These are phyloP conservation scores for Scolanthus callimorphus DNA, from an alignment of 92 coral and sea anemone genomes.

Conservation along the genomic window DNA sequence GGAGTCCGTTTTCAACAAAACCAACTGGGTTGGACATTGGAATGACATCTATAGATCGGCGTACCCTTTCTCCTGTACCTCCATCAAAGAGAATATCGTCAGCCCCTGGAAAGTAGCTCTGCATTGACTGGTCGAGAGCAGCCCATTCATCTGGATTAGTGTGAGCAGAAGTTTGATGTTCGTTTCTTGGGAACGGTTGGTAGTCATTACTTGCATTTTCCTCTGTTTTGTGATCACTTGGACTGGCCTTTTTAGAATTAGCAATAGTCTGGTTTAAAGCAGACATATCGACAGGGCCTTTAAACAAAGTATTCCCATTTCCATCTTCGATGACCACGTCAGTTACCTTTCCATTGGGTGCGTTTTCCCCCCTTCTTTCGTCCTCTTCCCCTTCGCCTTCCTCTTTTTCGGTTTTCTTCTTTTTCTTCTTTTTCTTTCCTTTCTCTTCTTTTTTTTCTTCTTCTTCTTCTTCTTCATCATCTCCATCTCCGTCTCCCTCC, in stretches of 20 bases:
- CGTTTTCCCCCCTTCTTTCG: too few species aligned
- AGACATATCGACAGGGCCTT: constrained; percentile 28
- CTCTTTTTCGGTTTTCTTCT: neutral
- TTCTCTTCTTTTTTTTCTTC: neutral
- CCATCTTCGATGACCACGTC: constrained; percentile 21
- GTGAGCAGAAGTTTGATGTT: neutral
- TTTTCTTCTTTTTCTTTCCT: neutral
- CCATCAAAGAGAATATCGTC: neutral
- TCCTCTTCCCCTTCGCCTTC: neutral
- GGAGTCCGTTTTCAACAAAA: neutral
- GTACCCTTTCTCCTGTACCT: neutral
- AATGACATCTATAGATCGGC: neutral
- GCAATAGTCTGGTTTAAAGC: constrained; percentile 17
- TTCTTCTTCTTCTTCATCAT: neutral
- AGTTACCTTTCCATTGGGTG: constrained; percentile 9
- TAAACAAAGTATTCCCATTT: constrained; percentile 16
- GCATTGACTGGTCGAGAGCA: neutral
- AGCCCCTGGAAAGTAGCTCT: neutral
- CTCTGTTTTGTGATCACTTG: constrained; percentile 8
- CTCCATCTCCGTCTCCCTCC: neutral
- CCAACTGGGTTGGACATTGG: too few species aligned
- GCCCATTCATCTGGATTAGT: neutral
- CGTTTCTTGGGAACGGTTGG: neutral
- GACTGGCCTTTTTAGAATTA: constrained; percentile 1
- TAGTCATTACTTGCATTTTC: too few species aligned